These are phyloP conservation scores for Miniopterus natalensis DNA, from an alignment of 2,113 vertebrate genomes.

Conservation along the genomic window DNA sequence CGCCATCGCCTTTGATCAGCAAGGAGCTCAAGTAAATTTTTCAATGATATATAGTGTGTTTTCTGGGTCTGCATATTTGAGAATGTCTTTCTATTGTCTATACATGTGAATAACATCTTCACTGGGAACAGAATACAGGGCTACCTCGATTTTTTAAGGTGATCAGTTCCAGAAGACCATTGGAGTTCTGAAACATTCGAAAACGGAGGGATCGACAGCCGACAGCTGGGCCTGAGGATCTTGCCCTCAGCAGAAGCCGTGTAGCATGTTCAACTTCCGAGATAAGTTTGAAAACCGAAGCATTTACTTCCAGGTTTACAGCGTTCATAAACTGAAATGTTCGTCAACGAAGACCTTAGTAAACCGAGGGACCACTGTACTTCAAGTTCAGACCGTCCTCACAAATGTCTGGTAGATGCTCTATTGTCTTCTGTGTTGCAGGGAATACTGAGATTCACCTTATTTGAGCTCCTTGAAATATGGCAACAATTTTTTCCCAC, in stretches of 20 bases:
- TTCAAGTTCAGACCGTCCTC: neutral
- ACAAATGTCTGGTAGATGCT: neutral
- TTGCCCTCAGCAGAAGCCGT: no score
- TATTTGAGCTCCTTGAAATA: neutral
- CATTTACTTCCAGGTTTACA: no score
- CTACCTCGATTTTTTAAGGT: no score
- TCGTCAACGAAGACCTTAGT: no score
- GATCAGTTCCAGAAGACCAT: no score
- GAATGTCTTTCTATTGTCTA: constrained; percentile 23
- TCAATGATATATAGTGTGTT: neutral
- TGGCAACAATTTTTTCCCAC: neutral
- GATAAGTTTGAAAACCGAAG: no score
- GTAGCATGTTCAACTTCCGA: no score
- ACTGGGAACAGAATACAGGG: neutral
- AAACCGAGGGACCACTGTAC: no score
- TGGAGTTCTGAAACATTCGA: no score
- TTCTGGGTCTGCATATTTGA: constrained; percentile 14
- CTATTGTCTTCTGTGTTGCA: neutral
- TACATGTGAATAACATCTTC: neutral
- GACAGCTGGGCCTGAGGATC: no score
- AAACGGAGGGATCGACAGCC: no score
- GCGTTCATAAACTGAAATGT: no score
- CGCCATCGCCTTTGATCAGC: neutral
- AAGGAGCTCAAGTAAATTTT: neutral
- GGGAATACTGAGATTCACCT: neutral